These are phyloP conservation scores for Daubentonia madagascariensis DNA, from an alignment of 2,113 vertebrate genomes.

Conservation along the genomic window DNA sequence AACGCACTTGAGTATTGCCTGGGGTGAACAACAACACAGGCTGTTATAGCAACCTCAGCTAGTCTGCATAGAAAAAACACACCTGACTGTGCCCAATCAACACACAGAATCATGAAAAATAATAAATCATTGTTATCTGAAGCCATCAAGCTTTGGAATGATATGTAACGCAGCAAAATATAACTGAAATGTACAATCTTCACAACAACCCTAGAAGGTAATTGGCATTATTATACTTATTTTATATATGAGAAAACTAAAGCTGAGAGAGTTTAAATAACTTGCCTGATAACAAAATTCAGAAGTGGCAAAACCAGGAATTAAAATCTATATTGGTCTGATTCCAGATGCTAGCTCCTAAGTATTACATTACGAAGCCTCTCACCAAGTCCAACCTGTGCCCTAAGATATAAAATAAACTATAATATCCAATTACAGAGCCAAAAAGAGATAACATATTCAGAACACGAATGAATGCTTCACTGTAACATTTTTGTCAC, in stretches of 20 bases:
- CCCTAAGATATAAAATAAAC: not conserved
- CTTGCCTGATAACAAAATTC: not conserved
- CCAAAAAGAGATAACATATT: not conserved
- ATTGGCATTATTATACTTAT: not conserved
- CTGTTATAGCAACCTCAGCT: not conserved
- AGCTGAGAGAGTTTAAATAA: not conserved
- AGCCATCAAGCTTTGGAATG: constrained; percentile 8
- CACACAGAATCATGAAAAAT: not conserved
- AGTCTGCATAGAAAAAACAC: not conserved
- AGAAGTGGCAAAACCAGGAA: not conserved
- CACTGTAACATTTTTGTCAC: not conserved
- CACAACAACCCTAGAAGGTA: not conserved
- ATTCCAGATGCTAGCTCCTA: not conserved
- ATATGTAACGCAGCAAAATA: not conserved
- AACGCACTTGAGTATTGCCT: too few relatives aligned
- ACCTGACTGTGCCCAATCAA: not conserved
- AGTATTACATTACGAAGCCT: not conserved
- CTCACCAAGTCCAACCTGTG: not conserved
- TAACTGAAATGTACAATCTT: not conserved
- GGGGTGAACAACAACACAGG: not conserved
- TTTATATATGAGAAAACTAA: not conserved
- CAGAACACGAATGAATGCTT: not conserved
- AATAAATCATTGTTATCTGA: not conserved
- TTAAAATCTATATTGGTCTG: not conserved
- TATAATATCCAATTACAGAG: not conserved